Base-by-base conservation (phyloP, 2,888 invertebrate species). In the Thymelicus acteon region DNA sequence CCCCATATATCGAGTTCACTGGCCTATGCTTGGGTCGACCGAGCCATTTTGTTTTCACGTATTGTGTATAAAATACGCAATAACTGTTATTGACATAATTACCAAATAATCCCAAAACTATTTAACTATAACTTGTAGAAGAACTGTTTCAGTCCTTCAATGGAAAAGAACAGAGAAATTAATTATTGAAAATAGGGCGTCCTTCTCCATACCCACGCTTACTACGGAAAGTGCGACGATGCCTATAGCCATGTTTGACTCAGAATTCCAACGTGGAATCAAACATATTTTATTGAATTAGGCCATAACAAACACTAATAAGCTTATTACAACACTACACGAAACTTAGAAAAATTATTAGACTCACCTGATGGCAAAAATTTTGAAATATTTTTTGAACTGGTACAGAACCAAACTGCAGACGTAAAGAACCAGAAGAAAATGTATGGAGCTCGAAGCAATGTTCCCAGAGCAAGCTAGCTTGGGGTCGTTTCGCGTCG, bases 1-100 rank as follows among this genome's bases (percentile, higher is more conserved):
- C 87, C 85, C 85, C 89, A 84, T 93, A 88, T 82, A 92, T 84
- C 88, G 92, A 92, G 93, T 92, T 92, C 93, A 92, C 88, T 92
- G 93, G 89, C 90, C 92, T 88, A 91, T 82, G 92, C 92, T 90
- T 91, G 90, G 90, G 89, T 91, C 86, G 90, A 84, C 91, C 86
- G 94, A 94, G 94, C 94, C 94, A 94, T 94, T 94, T 94, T 94
- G 94, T 94, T 94, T 94, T 94, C 89, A 90, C 92, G 85, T 86
- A 87, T 92, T 92, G 88, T 88, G 91, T 87, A 82, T 89, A 93
- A 92, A 93, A 92, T 93, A 93, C 92, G 93, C 93, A 93, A 84
- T 93, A 89, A 86, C 88, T 86, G 79, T 80, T 85, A 82, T 85
- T 88, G 90, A 88, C 93, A 84, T 83, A 81, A 89, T 90, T 90